Evolutionary conservation across 2,113 vertebrate genomes (phyloP).

Genomic region (Nibea coibor): DNA sequence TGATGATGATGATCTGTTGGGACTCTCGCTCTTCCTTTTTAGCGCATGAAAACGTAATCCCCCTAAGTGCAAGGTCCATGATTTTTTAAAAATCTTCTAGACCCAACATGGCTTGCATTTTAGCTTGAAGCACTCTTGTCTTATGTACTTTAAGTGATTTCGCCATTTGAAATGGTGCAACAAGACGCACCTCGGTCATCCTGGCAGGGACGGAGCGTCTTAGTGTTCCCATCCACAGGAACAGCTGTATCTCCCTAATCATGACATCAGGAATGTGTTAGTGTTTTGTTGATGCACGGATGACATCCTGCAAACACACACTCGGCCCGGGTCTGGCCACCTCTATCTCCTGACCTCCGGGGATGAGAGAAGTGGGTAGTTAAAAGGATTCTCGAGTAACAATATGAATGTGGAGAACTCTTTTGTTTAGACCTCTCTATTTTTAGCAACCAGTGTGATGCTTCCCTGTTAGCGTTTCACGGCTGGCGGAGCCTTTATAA

Average conservation of each 20-base stretch:
- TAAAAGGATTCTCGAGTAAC: slow-evolving; percentile 84
- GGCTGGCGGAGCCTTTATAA: slow-evolving; percentile 83
- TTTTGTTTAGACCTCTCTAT: slow-evolving; percentile 78
- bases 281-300: slow-evolving; percentile 61
- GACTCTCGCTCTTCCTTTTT: slow-evolving; percentile 34
- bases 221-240: slow-evolving; percentile 43
- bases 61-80: slow-evolving; percentile 77
- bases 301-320: slow-evolving; percentile 58
- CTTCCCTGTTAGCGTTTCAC: slow-evolving; percentile 77
- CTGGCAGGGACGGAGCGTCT: slow-evolving; percentile 24
- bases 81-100: slow-evolving; percentile 76
- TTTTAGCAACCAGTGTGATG: slow-evolving; percentile 79
- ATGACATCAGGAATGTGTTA: slow-evolving; percentile 65
- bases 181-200: slow-evolving; percentile 48
- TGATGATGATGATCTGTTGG: slow-evolving; percentile 40
- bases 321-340: slow-evolving; percentile 44
- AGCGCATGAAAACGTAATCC: slow-evolving; percentile 73
- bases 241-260: slow-evolving; percentile 67
- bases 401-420: slow-evolving; percentile 61
- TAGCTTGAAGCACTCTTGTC: slow-evolving; percentile 66
- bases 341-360: slow-evolving; percentile 63
- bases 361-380: slow-evolving; percentile 66
- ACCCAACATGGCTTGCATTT: slow-evolving; percentile 74
- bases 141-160: slow-evolving; percentile 73
- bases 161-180: slow-evolving; percentile 65